Evolutionary conservation across 2,797 vertebrate species (phyloP), one percentile per base, ranked within the genome.

Genomic region (Bradypus variegatus): DNA sequence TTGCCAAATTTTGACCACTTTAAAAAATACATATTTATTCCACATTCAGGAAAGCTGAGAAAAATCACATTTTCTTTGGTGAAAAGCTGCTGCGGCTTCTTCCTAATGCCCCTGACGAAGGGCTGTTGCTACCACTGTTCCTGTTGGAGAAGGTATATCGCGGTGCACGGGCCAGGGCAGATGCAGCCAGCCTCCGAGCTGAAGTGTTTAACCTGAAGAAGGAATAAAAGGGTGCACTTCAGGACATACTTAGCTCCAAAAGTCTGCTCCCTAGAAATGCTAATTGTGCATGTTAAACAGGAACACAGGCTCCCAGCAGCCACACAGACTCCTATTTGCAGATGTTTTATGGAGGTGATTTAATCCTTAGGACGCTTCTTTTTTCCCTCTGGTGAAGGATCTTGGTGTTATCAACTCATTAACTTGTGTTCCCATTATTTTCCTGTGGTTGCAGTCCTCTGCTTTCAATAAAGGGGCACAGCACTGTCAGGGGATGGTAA

Each of bases 271-370:
- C 38, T n/a, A 48, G 73, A 86, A 80, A 75, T 38, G 94, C 92
- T 93, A 48, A 62, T 79, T 58, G 88, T 38, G 65, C 86, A 9
- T 70, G 70, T 80, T 82, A 27, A 77, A 82, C 91, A 36, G 90
- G 88, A 82, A 31, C 19, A 0, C 1, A 1, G n/a, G 45, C 70
- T 89, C 82, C 70, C 38, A 10, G 41, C 60, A 91, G 88, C 88
- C 82, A 76, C 89, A 1, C 11, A 0, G 50, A 18, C 19, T 13
- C 93, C 86, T 93, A 6, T 92, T 93, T 90, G 86, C 77, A 14
- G 80, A 67, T 87, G 78, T 78, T 95, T 93, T 93, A 82, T 60
- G 36, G 91, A 80, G 58, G 80, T 38, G 90, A 89, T 94, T 93
- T 86, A 84, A 75, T 53, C 64, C 84, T 55, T 45, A 48, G 53